Conservation (phyloP, 2,888 invertebrate species). For the Colletes collaris region DNA sequence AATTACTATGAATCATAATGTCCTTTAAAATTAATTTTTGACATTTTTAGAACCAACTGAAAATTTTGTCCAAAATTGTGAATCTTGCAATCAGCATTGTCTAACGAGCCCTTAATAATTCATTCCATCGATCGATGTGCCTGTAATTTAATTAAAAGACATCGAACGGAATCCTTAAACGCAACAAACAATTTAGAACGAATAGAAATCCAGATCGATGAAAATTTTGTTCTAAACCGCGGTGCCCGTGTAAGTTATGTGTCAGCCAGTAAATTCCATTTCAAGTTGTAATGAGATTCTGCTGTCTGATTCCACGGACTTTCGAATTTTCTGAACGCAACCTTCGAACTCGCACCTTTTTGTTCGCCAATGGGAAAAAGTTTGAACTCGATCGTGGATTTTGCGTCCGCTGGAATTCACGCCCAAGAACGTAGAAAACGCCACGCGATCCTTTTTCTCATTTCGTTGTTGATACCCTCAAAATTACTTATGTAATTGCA, state of each 20-base stretch:
- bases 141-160: too few relatives aligned
- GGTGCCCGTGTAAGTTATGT: too few relatives aligned
- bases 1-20: too few relatives aligned
- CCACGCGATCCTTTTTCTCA: neutral
- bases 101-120: too few relatives aligned
- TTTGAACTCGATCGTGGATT: neutral
- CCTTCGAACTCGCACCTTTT: conserved; percentile 2
- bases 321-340: conserved; percentile 24
- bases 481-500: neutral
- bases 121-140: too few relatives aligned
- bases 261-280: conserved; percentile 29
- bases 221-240: neutral
- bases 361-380: neutral
- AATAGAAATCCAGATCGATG: neutral
- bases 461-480: neutral
- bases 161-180: too few relatives aligned
- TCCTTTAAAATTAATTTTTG: too few relatives aligned
- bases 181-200: too few relatives aligned
- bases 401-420: neutral
- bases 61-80: too few relatives aligned
- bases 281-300: conserved; percentile 41
- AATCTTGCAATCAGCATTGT: too few relatives aligned
- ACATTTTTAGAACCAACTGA: too few relatives aligned
- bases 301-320: conserved; percentile 20
- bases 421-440: too few relatives aligned